phyloP scores from a whole-genome alignment of 2,113 vertebrate species.

The Casuarius casuarius region DNA sequence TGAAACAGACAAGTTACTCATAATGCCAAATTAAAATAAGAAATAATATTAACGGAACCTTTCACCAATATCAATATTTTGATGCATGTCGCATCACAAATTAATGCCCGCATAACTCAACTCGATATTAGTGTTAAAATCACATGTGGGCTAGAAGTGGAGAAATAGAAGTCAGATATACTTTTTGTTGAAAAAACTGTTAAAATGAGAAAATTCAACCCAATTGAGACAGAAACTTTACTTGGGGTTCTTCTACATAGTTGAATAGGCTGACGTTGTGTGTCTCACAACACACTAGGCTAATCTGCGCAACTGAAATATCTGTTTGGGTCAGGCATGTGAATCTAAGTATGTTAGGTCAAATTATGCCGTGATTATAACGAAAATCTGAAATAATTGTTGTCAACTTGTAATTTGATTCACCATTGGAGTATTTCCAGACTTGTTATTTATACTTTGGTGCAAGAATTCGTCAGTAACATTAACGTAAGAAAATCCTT shows the following conservation, averaged over 20 bases:
- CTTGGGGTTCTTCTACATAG: background rate
- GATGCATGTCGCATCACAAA: background rate
- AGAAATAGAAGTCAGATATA: background rate
- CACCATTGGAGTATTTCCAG: background rate
- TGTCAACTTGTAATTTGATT: background rate
- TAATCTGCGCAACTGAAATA: background rate
- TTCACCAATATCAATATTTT: background rate
- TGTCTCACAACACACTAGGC: background rate
- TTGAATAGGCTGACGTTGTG: background rate
- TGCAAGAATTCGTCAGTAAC: background rate
- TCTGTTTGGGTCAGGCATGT: background rate
- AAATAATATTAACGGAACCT: background rate
- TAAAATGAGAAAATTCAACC: background rate
- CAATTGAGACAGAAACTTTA: background rate
- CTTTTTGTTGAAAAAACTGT: background rate
- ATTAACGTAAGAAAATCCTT: background rate
- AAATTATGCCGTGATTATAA: background rate
- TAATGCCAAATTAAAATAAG: conserved; percentile 14
- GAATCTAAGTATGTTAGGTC: background rate
- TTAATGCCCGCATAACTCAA: background rate
- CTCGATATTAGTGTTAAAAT: background rate
- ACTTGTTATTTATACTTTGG: background rate
- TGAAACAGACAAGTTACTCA: conserved; percentile 56
- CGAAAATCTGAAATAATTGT: background rate
- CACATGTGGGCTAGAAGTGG: background rate